Evolutionary conservation across 1,140 invertebrate genomes (phyloP), one percentile per base, ranked within the genome.

Genomic region (Aphis gossypii): DNA sequence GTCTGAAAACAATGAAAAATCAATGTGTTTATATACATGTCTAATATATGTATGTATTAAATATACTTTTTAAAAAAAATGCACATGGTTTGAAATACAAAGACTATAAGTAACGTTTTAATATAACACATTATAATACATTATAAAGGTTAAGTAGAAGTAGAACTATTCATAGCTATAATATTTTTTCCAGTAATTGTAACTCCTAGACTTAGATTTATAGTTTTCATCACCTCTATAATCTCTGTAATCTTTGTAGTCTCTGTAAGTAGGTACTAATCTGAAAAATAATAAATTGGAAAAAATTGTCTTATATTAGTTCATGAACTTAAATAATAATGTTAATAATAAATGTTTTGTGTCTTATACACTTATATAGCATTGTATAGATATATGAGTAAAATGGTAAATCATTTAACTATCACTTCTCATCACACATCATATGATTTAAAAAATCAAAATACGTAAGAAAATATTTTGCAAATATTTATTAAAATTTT

Each of bases 151-250:
- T 48, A 92, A 48, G 44, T 51, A 38, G 35, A 41, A 54, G 0
- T 20, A 41, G 2, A 76, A 41, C 35, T 93, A 93, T 86, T 93
- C 76, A n/a, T 93, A 54, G 48, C 92, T 93, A 54, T 93, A 93
- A 56, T 86, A 93, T 93, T 93, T 93, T 51, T 93, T 93, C 92
- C 92, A 93, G 18, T 93, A 93, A 11, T 93, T 93, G 38, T 93
- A 93, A 86, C 92, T 93, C 9, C 92, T 93, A 38, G 92, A 93
- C 20, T 93, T 93, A 9, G 92, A 93, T 93, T 93, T 93, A n/a
- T 93, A 93, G n/a, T 86, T 93, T 54, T 93, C 92, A 93, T 93
- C 92, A 1, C 82, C 82, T 2, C 92, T 48, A 93, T 93, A 93
- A 93, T 93, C 92, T 54, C 92, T 93, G 30, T 93, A 93, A 38